Evolutionary conservation across 2,888 invertebrate species (phyloP).

Genomic region (Stegana nigrithorax): DNA sequence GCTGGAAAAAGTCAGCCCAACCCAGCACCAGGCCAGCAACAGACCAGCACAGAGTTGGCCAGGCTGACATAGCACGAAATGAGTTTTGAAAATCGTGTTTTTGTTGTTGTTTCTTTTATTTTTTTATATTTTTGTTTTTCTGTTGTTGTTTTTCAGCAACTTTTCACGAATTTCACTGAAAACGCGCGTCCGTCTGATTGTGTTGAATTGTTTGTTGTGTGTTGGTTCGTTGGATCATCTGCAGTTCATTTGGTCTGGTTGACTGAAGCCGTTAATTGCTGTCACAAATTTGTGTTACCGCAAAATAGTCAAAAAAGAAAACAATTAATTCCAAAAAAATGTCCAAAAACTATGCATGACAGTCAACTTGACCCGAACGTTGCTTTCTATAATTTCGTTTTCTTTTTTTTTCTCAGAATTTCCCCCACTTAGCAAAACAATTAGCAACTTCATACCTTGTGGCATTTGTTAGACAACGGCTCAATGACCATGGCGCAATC

Average conservation of each 20-base stretch:
- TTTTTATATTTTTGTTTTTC: not conserved
- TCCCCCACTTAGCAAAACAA: conserved; percentile 38
- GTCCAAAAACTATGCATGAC: not conserved
- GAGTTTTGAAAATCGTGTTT: not conserved
- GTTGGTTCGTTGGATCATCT: too few relatives aligned
- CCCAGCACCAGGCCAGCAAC: not conserved
- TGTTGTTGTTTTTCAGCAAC: not conserved
- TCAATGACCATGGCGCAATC: too few relatives aligned
- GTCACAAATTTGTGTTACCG: conserved; percentile 52
- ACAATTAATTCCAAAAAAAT: conserved; percentile 22
- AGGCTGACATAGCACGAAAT: not conserved
- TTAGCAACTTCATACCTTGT: conserved; percentile 1
- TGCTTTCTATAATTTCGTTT: too few relatives aligned
- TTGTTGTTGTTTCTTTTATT: too few relatives aligned
- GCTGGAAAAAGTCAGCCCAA: not conserved
- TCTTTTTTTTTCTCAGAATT: too few relatives aligned
- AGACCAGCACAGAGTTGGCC: not conserved
- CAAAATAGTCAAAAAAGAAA: conserved; percentile 22
- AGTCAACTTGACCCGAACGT: too few relatives aligned
- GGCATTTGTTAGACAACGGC: too few relatives aligned
- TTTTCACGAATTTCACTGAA: conserved; percentile 19
- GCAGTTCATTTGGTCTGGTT: conserved; percentile 35
- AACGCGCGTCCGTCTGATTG: not conserved
- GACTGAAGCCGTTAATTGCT: conserved; percentile 62
- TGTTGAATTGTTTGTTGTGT: not conserved